Base-by-base conservation (phyloP, 2,797 vertebrate species). In the Stomatorhinus walkeri region DNA sequence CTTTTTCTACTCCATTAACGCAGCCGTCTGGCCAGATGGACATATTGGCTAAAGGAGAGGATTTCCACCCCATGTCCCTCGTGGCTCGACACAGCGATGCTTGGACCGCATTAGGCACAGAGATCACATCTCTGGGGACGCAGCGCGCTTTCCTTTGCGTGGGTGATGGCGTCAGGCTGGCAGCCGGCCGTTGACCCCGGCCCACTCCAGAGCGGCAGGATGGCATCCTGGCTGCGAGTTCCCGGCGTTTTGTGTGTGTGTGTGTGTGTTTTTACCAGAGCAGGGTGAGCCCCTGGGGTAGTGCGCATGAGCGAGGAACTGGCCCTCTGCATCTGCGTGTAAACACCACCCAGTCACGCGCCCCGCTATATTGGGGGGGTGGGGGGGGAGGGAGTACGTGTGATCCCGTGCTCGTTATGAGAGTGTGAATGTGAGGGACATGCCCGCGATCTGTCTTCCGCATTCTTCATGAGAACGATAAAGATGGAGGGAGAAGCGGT, bases 41-140 rank as follows among this genome's bases (percentile, higher is more conserved):
- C 85, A 56, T 87, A 54, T 85, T 85, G 51, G 85, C 85, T 40
- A 87, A 85, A 32, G 22, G 46, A 43, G 83, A 85, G 83, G 54
- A 59, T 59, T 87, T 59, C 28, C 28, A 46, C 48, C 43, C 83
- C 48, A 10, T 22, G 46, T 52, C 48, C 43, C 83, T 85, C 22
- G 12, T 51, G 83, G 40, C 48, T 22, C 22, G 22, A 32, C 43
- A 4, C 48, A 22, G 22, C 9, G 10, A 10, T 6, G 43, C 43
- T 46, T 85, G 46, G 83, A 49, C 4, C 10, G 48, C 43, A 51
- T 49, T 49, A 49, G 48, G 48, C 83, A 51, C 83, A 24, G 48
- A n/a, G 48, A 24, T 10, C 19, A 14, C 48, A 14, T 22, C 48
- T 7, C 83, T 22, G 48, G 43, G 22, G 83, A 52, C n/a, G 12